These are phyloP conservation scores for Oasisia sp. DNA, from an alignment of 2,888 invertebrate genomes.

Conservation along the genomic window DNA sequence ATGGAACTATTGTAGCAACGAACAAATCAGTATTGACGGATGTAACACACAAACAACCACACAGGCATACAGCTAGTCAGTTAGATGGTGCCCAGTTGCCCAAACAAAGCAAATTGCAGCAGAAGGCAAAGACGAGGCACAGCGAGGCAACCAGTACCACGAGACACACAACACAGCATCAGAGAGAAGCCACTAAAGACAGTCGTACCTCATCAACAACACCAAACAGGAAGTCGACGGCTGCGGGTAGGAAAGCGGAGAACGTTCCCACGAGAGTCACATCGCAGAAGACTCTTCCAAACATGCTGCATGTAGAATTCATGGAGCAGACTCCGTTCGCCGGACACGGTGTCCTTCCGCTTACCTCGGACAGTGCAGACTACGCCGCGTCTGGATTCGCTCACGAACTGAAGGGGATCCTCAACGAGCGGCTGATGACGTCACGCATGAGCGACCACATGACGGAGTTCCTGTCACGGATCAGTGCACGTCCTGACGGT, in stretches of 20 bases:
- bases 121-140: neutral
- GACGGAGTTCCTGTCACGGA: constrained; percentile 7
- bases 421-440: constrained; percentile 24
- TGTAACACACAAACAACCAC: neutral
- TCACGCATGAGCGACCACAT: neutral
- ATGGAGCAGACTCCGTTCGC: neutral
- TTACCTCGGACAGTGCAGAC: neutral
- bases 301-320: constrained; percentile 5
- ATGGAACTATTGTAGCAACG: neutral
- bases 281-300: neutral
- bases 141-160: neutral
- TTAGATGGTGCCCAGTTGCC: neutral
- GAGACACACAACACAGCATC: neutral
- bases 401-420: constrained; percentile 20
- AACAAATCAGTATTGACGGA: neutral
- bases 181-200: neutral
- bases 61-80: neutral
- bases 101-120: neutral
- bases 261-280: neutral
- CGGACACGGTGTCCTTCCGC: neutral
- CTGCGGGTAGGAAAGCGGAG: neutral
- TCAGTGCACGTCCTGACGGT: neutral
- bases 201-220: neutral
- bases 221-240: neutral
- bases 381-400: neutral